Evolutionary conservation across 2,113 vertebrate species (phyloP).

Genomic region (Perognathus longimembris): DNA sequence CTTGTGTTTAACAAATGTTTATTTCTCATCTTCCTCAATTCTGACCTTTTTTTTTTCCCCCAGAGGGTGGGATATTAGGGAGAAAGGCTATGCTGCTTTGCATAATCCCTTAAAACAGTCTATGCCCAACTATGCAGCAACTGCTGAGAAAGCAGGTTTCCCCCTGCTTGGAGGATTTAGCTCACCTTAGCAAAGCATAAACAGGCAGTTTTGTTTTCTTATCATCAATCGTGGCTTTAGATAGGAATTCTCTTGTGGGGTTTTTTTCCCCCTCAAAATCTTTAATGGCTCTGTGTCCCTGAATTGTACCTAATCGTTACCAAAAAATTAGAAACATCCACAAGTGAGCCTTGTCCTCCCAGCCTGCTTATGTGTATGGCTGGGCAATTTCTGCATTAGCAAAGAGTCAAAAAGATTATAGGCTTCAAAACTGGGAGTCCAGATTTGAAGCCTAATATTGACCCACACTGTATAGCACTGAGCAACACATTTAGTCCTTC

Average conservation of each 20-base stretch:
- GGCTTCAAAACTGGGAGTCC: not conserved
- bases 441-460: constrained; percentile 25
- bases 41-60: not conserved
- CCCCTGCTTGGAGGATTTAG: not conserved
- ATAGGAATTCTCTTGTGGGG: not conserved
- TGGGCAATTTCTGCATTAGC: not conserved
- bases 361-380: not conserved
- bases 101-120: not conserved
- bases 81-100: not conserved
- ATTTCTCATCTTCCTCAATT: not conserved
- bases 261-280: constrained; percentile 14
- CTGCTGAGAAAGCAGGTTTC: not conserved
- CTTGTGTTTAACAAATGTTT: not conserved
- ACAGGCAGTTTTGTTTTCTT: constrained; percentile 16
- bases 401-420: not conserved
- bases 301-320: not conserved
- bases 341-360: not conserved
- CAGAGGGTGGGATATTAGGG: not conserved
- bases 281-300: not conserved
- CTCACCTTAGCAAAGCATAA: constrained; percentile 44
- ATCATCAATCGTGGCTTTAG: constrained; percentile 19
- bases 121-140: not conserved
- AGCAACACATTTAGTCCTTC: not conserved
- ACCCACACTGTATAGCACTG: not conserved
- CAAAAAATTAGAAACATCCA: constrained; percentile 12